Evolutionary conservation across 2,888 invertebrate genomes (phyloP).

Genomic region (Erannis defoliaria): DNA sequence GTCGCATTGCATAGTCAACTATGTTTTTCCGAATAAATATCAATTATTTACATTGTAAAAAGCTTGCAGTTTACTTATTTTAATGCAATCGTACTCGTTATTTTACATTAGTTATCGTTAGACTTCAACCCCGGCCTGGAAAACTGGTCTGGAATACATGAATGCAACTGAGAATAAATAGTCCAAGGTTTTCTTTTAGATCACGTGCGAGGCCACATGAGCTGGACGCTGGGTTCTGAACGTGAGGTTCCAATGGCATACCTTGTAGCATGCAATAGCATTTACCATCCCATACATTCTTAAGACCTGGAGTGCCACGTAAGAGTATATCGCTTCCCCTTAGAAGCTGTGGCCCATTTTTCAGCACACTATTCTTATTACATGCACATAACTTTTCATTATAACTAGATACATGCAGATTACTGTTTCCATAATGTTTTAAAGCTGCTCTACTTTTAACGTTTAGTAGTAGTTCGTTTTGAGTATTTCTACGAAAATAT

Average conservation of each 20-base stretch:
- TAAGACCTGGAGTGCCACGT: slow-evolving; percentile 19
- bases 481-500: neutral
- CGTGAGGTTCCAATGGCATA: slow-evolving; percentile 51
- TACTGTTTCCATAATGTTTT: slow-evolving; percentile 1
- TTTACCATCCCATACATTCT: neutral
- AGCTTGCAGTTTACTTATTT: slow-evolving; percentile 13
- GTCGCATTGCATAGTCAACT: slow-evolving; percentile 12
- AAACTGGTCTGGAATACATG: slow-evolving; percentile 65
- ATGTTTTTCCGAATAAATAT: slow-evolving; percentile 8
- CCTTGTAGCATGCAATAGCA: slow-evolving; percentile 4
- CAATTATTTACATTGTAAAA: slow-evolving; percentile 8
- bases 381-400: neutral
- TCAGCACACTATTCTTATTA: neutral
- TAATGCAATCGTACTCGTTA: slow-evolving; percentile 49
- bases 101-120: slow-evolving; percentile 47
- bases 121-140: slow-evolving; percentile 56
- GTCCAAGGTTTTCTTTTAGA: slow-evolving; percentile 56
- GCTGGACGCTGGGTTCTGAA: slow-evolving; percentile 50
- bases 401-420: slow-evolving; percentile 14
- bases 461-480: no score
- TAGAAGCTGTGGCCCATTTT: slow-evolving; percentile 24
- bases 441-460: neutral
- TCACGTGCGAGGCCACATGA: slow-evolving; percentile 60
- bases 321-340: neutral
- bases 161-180: slow-evolving; percentile 51